These are phyloP conservation scores for Argya squamiceps DNA, from an alignment of 2,797 vertebrate genomes.

Conservation along the genomic window DNA sequence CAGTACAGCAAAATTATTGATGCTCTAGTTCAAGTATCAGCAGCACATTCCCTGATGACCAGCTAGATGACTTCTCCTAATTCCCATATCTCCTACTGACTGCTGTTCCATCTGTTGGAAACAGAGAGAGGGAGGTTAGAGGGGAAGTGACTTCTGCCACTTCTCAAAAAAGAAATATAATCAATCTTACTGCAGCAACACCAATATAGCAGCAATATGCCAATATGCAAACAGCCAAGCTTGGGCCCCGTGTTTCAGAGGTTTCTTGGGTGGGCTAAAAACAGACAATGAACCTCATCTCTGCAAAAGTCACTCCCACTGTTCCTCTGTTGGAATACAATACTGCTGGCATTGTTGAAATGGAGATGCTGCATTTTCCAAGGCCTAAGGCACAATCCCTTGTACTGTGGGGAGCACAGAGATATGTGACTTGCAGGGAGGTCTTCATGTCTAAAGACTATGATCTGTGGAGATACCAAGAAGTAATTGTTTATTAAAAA, in stretches of 20 bases:
- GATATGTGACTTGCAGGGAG: neutral
- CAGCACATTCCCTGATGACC: conserved; percentile 16
- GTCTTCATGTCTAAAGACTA: neutral
- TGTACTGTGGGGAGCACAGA: neutral
- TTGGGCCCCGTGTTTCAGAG: neutral
- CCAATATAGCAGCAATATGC: neutral
- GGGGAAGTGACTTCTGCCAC: neutral
- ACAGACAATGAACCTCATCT: neutral
- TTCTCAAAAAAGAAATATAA: neutral
- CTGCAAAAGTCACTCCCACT: neutral
- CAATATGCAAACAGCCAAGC: neutral
- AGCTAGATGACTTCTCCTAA: conserved; percentile 24
- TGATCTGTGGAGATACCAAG: neutral
- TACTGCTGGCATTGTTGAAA: neutral
- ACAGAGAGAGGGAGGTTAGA: neutral
- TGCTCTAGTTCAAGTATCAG: conserved; percentile 19
- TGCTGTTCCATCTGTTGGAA: conserved; percentile 19
- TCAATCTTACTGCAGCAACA: neutral
- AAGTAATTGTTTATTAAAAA: neutral
- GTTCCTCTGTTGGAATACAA: neutral
- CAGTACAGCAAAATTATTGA: neutral
- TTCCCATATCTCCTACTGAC: neutral
- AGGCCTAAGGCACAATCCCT: neutral
- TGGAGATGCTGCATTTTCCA: neutral
- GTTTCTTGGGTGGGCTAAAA: neutral